Evolutionary conservation across 2,797 vertebrate species (phyloP).

Genomic region (Choloepus didactylus): DNA sequence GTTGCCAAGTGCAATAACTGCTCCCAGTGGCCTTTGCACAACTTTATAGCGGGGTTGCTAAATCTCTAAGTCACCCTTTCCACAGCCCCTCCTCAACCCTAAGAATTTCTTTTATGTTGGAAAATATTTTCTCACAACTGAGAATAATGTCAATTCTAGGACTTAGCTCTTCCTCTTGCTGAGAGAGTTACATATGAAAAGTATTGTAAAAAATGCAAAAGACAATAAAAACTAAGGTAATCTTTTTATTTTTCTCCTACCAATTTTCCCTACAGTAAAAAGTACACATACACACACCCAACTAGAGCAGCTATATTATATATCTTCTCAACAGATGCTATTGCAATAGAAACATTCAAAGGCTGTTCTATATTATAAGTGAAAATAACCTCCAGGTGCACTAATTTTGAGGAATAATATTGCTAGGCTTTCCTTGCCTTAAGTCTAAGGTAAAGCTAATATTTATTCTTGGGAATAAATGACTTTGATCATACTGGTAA

Average conservation of each 20-base stretch:
- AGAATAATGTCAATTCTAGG: neutral
- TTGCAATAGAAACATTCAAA: slow-evolving; percentile 1
- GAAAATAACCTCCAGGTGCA: neutral
- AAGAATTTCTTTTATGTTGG: slow-evolving; percentile 27
- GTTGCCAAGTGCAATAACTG: neutral
- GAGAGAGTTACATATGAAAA: neutral
- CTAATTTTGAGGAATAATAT: neutral
- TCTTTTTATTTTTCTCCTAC: slow-evolving; percentile 39
- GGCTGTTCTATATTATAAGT: neutral
- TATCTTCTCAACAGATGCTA: slow-evolving; percentile 11
- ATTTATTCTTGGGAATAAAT: slow-evolving; percentile 7
- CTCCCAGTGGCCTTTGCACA: neutral
- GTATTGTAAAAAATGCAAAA: neutral
- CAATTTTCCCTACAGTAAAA: neutral
- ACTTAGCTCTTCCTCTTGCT: neutral
- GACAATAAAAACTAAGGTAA: slow-evolving; percentile 4
- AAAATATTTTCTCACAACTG: neutral
- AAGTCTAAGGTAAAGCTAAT: neutral
- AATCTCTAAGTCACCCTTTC: slow-evolving; percentile 43
- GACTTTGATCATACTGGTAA: neutral
- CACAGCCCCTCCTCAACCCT: neutral
- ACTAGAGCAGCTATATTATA: neutral
- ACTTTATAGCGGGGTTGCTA: neutral
- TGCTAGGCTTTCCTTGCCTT: neutral
- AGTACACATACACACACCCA: neutral